Evolutionary conservation across 23 tunicate species (phyloP).

Genomic region (Botrylloides violaceus): DNA sequence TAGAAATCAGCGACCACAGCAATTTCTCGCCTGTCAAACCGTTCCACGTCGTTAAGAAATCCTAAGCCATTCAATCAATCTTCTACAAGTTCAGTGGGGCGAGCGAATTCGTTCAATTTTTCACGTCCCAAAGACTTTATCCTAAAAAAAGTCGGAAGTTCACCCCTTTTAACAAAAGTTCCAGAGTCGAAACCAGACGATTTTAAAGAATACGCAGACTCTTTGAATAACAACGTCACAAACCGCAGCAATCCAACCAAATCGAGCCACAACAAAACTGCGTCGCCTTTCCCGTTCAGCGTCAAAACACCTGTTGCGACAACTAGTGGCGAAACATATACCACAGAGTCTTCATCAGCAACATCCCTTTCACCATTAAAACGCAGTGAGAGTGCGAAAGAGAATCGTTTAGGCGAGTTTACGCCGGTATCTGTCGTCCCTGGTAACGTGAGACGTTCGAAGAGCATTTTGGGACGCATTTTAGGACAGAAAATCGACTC

Average conservation of each 20-base stretch:
- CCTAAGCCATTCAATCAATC: slow-evolving; percentile 32
- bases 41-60: slow-evolving; percentile 51
- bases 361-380: slow-evolving; percentile 12
- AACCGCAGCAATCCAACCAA: background rate
- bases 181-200: background rate
- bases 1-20: background rate
- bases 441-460: slow-evolving; percentile 67
- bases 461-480: slow-evolving; percentile 55
- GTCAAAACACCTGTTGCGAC: slow-evolving; percentile 17
- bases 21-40: slow-evolving; percentile 24
- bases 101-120: slow-evolving; percentile 54
- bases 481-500: slow-evolving; percentile 56
- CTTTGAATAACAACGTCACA: slow-evolving; percentile 6
- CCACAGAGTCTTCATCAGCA: background rate
- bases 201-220: slow-evolving; percentile 17
- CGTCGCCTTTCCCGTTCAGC: slow-evolving; percentile 1
- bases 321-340: background rate
- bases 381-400: slow-evolving; percentile 66
- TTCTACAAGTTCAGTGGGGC: slow-evolving; percentile 15
- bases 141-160: background rate
- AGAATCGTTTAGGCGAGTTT: slow-evolving; percentile 13
- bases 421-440: slow-evolving; percentile 44
- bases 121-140: slow-evolving; percentile 67
- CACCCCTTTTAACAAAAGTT: slow-evolving; percentile 7
- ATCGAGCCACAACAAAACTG: slow-evolving; percentile 24